Evolutionary conservation across 2,888 invertebrate genomes (phyloP).

Genomic region (Hyppa rectilinea): DNA sequence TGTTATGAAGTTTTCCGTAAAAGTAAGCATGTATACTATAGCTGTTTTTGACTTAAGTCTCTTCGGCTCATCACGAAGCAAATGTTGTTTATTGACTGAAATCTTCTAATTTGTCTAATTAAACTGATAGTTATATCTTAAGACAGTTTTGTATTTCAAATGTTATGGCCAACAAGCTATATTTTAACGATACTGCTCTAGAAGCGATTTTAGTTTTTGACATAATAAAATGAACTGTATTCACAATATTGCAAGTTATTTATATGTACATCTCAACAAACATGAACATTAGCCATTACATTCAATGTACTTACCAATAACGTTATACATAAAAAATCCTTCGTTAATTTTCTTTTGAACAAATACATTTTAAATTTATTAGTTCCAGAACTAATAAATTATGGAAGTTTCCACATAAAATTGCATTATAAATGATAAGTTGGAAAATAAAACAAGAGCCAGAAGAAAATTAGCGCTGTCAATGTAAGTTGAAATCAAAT

Average conservation of each 20-base stretch:
- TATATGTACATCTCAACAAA: slow-evolving; percentile 13
- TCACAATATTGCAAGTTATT: not conserved
- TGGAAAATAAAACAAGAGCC: slow-evolving; percentile 13
- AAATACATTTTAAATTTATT: slow-evolving; percentile 1
- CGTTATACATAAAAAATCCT: slow-evolving; percentile 16
- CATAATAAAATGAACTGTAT: slow-evolving; percentile 3
- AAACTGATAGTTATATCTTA: no score
- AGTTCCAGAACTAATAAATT: not conserved
- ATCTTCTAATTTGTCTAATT: not conserved
- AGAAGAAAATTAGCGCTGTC: slow-evolving; percentile 8
- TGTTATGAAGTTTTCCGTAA: no score
- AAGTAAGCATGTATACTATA: no score
- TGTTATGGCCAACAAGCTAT: slow-evolving; percentile 1
- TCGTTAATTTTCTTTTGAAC: slow-evolving; percentile 18
- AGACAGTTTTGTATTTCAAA: not conserved
- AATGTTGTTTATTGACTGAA: not conserved
- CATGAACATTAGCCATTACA: slow-evolving; percentile 13
- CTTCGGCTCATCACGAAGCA: not conserved
- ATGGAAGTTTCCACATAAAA: not conserved
- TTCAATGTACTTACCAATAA: slow-evolving; percentile 46
- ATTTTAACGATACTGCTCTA: not conserved
- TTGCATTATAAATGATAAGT: not conserved
- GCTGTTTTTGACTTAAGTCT: no score
- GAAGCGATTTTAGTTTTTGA: not conserved
- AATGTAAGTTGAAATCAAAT: slow-evolving; percentile 6